These are phyloP conservation scores for Lottia gigantea DNA, from an alignment of 2,888 invertebrate species.

Conservation along the genomic window DNA sequence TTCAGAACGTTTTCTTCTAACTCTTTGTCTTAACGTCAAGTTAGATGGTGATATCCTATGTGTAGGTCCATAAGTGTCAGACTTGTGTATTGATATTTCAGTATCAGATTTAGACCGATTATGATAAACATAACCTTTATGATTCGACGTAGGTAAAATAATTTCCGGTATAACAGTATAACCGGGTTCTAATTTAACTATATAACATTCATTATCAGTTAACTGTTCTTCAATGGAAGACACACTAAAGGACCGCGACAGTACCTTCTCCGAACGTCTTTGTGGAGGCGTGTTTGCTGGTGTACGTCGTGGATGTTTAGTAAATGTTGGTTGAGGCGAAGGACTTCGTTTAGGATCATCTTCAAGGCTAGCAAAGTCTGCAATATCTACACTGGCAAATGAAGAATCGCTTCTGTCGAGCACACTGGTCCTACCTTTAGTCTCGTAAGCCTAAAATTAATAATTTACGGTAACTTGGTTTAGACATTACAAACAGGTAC, in stretches of 20 bases:
- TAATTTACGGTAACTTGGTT: too few relatives aligned
- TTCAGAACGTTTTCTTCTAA: conserved; percentile 19
- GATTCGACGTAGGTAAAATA: conserved; percentile 14
- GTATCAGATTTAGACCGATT: conserved; percentile 19
- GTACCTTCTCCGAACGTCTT: conserved; percentile 7
- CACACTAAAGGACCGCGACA: conserved; percentile 17
- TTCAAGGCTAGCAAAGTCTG: conserved; percentile 11
- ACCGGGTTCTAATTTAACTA: conserved; percentile 16
- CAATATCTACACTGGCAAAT: conserved; percentile 21
- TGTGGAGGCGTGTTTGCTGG: neutral
- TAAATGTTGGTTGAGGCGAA: conserved; percentile 18
- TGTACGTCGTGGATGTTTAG: neutral
- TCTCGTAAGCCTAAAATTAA: conserved; percentile 1
- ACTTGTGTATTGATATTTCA: conserved; percentile 17
- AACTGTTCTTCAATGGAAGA: conserved; percentile 3
- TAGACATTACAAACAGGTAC: too few relatives aligned
- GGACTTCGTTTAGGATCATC: conserved; percentile 14
- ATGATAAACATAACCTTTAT: conserved; percentile 15
- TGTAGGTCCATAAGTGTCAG: conserved; percentile 15
- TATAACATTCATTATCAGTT: conserved; percentile 6
- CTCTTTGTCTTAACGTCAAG: conserved; percentile 13
- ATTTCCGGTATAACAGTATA: conserved; percentile 18
- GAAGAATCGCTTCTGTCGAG: conserved; percentile 16
- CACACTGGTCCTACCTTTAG: neutral
- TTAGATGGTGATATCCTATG: neutral